Evolutionary conservation across 2,888 invertebrate genomes (phyloP).

Genomic region (Germaria angustata): DNA sequence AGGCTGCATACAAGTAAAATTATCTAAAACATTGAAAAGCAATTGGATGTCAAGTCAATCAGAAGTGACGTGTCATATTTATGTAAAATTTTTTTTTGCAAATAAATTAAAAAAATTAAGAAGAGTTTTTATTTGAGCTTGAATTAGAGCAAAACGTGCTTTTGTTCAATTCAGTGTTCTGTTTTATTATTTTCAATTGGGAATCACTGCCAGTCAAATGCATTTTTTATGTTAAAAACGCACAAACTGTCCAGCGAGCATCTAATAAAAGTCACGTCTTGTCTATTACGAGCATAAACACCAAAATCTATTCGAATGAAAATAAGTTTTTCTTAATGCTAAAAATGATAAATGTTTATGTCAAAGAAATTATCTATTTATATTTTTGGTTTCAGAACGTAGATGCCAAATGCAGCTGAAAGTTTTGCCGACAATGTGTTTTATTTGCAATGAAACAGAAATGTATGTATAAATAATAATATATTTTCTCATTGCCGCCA

Average conservation of each 20-base stretch:
- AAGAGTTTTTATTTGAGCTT: background rate
- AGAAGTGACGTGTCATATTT: background rate
- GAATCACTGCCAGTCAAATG: conserved; percentile 7
- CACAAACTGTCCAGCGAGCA: conserved; percentile 45
- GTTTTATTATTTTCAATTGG: background rate
- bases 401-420: conserved; percentile 33
- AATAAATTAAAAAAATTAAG: background rate
- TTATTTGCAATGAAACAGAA: conserved; percentile 28
- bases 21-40: conserved; percentile 16
- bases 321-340: conserved; percentile 14
- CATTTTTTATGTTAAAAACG: background rate
- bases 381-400: conserved; percentile 22
- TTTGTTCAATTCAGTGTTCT: background rate
- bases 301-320: conserved; percentile 8
- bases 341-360: conserved; percentile 59
- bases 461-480: conserved; percentile 26
- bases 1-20: conserved; percentile 23
- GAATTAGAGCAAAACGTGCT: background rate
- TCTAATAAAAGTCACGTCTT: conserved; percentile 58
- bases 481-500: conserved; percentile 63
- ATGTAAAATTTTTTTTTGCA: background rate
- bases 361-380: conserved; percentile 61
- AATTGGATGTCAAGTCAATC: conserved; percentile 22
- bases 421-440: conserved; percentile 42
- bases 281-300: conserved; percentile 28